Evolutionary conservation across 2,888 invertebrate species (phyloP), one percentile per base, ranked within the genome.

Genomic region (Papilio gigon): DNA sequence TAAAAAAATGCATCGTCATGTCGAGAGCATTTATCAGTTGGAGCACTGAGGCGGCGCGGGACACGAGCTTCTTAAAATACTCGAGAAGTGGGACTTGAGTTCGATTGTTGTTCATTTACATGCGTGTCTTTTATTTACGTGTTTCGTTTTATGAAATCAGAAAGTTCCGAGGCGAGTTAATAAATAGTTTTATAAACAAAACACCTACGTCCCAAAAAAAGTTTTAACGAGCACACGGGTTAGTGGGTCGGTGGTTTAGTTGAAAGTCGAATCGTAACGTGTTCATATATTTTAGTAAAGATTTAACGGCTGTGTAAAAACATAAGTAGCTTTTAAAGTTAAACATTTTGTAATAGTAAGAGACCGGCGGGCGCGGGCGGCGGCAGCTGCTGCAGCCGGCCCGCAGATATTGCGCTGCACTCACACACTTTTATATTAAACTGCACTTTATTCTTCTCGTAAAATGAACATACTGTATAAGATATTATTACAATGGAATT

Each of bases 1-100:
- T 53, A 53, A 27, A 53, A 53, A 53, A 30, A n/a, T 8, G 53
- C 53, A 1, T 25, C 9, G 30, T 56, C 53, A 56, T 30, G 53
- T 56, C 30, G n/a, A 11, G 1, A 53, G 17, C 53, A 53, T 53
- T 53, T 53, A 56, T 56, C 53, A 56, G n/a, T 56, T 1, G 2
- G 17, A 56, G 53, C 30, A 30, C 30, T 56, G 9, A 30, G 8
- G n/a, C 53, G 27, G 53, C 53, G 8, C 30, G 53, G 30, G 17
- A n/a, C 1, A 30, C 53, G 8, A 56, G n/a, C n/a, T n/a, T n/a
- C n/a, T n/a, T n/a, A n/a, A 22, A n/a, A 1, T 0, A 8, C 17
- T 56, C 8, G 30, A 30, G 30, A 50, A 17, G n/a, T 8, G 8
- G 8, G 53, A 30, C n/a, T 53, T 53, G 9, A 30, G 4, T 27